Conservation (phyloP, 2,113 vertebrate species). For the Oenanthe melanoleuca region DNA sequence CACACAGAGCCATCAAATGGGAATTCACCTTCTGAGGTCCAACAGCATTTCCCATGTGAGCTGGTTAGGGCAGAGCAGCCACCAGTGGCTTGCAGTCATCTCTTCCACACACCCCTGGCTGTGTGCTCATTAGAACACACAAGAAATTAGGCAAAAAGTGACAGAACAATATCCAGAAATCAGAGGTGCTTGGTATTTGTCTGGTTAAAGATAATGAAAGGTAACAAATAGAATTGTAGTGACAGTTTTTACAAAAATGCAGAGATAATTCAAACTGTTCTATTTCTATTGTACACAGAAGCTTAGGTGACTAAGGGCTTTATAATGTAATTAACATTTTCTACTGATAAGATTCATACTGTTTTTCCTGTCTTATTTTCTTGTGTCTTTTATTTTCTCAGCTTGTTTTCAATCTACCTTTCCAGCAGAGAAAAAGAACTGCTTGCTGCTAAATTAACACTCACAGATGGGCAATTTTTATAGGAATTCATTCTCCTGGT, state of each 20-base stretch:
- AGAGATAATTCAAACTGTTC: neutral
- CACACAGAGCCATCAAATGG: neutral
- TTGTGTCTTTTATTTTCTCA: constrained; percentile 5
- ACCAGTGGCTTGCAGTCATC: neutral
- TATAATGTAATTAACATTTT: constrained; percentile 41
- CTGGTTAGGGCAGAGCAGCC: neutral
- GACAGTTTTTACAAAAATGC: neutral
- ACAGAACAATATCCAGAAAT: neutral
- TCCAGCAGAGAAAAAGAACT: constrained; percentile 21
- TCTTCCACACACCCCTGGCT: neutral
- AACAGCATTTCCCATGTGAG: neutral
- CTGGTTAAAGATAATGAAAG: neutral
- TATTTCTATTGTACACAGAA: neutral
- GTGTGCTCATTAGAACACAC: neutral
- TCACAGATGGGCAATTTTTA: neutral
- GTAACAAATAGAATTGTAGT: neutral
- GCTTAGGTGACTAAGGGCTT: neutral
- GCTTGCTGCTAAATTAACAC: constrained; percentile 4
- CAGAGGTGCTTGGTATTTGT: neutral
- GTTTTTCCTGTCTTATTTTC: neutral
- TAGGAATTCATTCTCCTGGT: neutral
- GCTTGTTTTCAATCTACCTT: neutral
- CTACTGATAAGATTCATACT: neutral
- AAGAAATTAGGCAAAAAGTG: neutral
- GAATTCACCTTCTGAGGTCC: neutral